These are phyloP conservation scores for Drosophila fungiperda DNA, from an alignment of 2,888 invertebrate species.

Conservation along the genomic window DNA sequence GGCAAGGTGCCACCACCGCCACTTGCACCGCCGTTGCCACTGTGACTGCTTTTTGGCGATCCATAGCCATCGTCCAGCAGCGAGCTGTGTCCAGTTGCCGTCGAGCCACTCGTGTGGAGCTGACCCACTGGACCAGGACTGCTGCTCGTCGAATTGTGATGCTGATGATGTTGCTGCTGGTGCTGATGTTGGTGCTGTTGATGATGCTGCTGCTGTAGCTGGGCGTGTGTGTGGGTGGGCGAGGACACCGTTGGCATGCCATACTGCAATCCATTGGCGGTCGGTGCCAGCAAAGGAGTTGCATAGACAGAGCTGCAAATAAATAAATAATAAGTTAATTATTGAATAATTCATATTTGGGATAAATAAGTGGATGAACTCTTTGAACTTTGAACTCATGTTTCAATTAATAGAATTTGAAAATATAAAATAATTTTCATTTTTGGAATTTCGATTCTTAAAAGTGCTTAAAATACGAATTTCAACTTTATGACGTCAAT, in stretches of 20 bases:
- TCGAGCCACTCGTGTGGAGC: conserved; percentile 58
- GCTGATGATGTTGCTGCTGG: conserved; percentile 64
- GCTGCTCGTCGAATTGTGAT: conserved; percentile 67
- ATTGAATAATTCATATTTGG: not conserved
- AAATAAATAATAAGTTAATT: not conserved
- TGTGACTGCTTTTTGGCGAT: conserved; percentile 81
- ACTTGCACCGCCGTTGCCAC: conserved; percentile 68
- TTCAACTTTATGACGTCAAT: not conserved
- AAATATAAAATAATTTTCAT: not conserved
- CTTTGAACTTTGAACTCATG: not conserved
- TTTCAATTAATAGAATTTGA: not conserved
- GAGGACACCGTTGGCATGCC: conserved; percentile 67
- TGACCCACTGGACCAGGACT: conserved; percentile 65
- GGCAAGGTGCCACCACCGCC: conserved; percentile 80
- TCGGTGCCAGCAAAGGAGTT: conserved; percentile 81
- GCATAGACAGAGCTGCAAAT: conserved; percentile 83
- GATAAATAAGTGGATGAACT: not conserved
- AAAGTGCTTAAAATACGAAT: not conserved
- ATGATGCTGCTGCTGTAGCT: conserved; percentile 62
- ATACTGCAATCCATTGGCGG: conserved; percentile 83
- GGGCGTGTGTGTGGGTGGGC: conserved; percentile 62
- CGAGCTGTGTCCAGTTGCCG: conserved; percentile 55
- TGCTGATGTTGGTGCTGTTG: conserved; percentile 60
- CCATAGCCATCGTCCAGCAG: conserved; percentile 82
- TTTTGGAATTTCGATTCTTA: not conserved